A percentile compares a stretch with the other conserved stretches of the same genome.
Evolutionary conservation across 2,113 vertebrate genomes (phyloP).

Genomic region (Thinocorus orbignyianus): DNA sequence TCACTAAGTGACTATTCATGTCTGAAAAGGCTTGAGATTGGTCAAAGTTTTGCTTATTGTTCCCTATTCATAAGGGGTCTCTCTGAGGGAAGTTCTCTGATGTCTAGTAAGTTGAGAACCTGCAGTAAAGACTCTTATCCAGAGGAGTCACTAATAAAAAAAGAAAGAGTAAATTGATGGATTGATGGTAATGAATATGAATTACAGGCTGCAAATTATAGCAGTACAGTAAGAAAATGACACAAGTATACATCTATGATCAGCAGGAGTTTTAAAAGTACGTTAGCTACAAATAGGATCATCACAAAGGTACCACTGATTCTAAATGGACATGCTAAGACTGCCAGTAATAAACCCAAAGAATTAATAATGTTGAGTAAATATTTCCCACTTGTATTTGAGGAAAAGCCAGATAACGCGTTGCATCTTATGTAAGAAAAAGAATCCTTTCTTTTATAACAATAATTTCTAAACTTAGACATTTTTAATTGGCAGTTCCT

Average conservation of each 20-base stretch:
- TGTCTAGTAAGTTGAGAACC: background rate
- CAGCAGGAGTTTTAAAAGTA: background rate
- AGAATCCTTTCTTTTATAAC: background rate
- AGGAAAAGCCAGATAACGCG: background rate
- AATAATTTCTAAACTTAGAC: conserved; percentile 40
- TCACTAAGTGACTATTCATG: background rate
- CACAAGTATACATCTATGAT: background rate
- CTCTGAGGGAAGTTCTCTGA: background rate
- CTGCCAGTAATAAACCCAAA: background rate
- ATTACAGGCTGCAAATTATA: background rate
- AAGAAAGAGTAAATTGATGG: background rate
- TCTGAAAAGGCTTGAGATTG: background rate
- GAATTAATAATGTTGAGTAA: background rate
- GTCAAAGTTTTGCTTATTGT: background rate
- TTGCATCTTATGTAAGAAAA: conserved; percentile 8
- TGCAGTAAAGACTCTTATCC: background rate
- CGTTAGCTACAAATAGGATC: background rate
- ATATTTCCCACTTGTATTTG: background rate
- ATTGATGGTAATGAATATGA: background rate
- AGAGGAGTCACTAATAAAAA: background rate
- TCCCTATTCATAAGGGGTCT: background rate
- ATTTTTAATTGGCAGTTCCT: conserved; percentile 34
- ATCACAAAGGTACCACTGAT: background rate
- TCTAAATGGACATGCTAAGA: background rate
- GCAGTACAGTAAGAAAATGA: background rate